Evolutionary conservation across 2,888 invertebrate genomes (phyloP).

Genomic region (Brachycybe producta): DNA sequence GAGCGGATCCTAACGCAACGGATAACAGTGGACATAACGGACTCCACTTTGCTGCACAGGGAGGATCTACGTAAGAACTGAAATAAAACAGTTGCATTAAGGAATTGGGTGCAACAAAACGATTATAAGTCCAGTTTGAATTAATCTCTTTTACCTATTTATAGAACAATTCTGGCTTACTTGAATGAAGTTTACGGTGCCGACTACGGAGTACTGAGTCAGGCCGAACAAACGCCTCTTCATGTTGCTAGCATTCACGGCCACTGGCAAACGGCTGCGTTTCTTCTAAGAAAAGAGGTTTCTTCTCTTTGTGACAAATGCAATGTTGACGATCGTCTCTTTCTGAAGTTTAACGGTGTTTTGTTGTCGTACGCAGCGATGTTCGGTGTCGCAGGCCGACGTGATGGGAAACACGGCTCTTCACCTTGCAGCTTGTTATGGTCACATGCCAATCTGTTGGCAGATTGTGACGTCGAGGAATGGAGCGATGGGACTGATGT

Average conservation of each 20-base stretch:
- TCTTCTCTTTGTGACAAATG: no score
- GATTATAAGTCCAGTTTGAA: background rate
- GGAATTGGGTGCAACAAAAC: background rate
- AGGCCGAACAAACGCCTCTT: slow-evolving; percentile 4
- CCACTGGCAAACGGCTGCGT: slow-evolving; percentile 4
- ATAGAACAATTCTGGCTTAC: slow-evolving; percentile 6
- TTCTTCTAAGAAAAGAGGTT: slow-evolving; percentile 10
- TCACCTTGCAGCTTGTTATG: slow-evolving; percentile 7
- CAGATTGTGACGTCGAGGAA: slow-evolving; percentile 3
- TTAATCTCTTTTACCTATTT: background rate
- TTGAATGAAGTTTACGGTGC: slow-evolving; percentile 3
- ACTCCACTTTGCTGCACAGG: slow-evolving; percentile 12
- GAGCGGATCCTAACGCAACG: background rate
- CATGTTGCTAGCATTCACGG: slow-evolving; percentile 12
- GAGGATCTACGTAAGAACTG: slow-evolving; percentile 4
- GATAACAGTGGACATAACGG: slow-evolving; percentile 7
- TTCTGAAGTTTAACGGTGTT: no score
- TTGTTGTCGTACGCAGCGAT: no score
- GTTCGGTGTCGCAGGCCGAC: background rate
- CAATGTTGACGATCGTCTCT: no score
- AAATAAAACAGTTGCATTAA: background rate
- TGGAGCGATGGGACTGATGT: background rate
- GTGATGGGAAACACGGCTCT: slow-evolving; percentile 15
- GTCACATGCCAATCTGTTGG: slow-evolving; percentile 5
- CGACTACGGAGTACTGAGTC: slow-evolving; percentile 1